Conservation (phyloP, 1,140 invertebrate genomes). For the Scylla paramamosain region DNA sequence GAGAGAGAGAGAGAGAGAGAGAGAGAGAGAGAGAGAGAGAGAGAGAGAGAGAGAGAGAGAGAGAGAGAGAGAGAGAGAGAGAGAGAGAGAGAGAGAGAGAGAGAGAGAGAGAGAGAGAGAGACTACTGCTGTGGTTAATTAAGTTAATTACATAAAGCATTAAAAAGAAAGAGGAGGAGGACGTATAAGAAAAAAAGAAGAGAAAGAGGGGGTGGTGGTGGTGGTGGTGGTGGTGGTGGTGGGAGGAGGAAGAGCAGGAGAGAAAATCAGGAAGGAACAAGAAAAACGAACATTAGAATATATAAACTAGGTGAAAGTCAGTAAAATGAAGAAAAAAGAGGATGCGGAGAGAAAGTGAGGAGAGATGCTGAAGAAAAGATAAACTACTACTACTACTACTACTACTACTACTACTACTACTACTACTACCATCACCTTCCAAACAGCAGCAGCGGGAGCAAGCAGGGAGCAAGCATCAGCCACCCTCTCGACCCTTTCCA, state of each 20-base stretch:
- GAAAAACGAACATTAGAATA: neutral
- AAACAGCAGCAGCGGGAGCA: neutral
- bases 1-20: slow-evolving; percentile 62
- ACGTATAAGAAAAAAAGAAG: too few relatives aligned
- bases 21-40: slow-evolving; percentile 64
- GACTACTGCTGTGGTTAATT: too few relatives aligned
- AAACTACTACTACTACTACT: too few relatives aligned
- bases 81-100: too few relatives aligned
- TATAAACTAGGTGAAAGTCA: neutral
- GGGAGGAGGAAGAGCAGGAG: too few relatives aligned
- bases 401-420: too few relatives aligned
- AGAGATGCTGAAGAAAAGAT: neutral
- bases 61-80: neutral
- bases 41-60: slow-evolving; percentile 31
- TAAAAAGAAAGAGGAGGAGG: neutral
- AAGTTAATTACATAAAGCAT: neutral
- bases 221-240: neutral
- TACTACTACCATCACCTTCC: too few relatives aligned
- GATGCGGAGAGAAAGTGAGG: too few relatives aligned
- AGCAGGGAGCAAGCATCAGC: neutral
- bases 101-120: neutral
- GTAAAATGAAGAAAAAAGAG: neutral
- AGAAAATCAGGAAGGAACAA: neutral
- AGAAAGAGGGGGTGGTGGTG: neutral
- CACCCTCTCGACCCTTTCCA: too few relatives aligned